Base-by-base conservation (phyloP, 1,140 invertebrate genomes). In the Lucilia cuprina region DNA sequence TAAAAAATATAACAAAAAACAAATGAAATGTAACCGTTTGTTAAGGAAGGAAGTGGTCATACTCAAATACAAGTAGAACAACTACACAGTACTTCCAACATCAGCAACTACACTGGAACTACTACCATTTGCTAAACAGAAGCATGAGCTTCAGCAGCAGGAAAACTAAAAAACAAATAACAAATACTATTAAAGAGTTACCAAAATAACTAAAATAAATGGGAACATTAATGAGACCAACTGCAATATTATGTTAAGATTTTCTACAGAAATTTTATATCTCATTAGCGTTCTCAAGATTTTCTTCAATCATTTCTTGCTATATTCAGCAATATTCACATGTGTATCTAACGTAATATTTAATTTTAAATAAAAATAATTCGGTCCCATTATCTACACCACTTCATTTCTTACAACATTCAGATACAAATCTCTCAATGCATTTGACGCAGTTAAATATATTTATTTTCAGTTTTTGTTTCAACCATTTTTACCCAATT, bases 1-100 rank as follows among this genome's bases (percentile, higher is more conserved):
- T 25, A 9, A 70, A 7, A 21, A 21, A 19, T 25, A 70, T 1
- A 70, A 70, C 5, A 70, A 21, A 21, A 70, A 70, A 21, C n/a
- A 70, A 70, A 70, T 70, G 65, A 70, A 70, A 70, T 70, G 65
- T 70, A 70, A 70, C 65, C 65, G 65, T 70, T 70, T 70, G 65
- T 25, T 21, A 70, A 19, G 65, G 55, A 60, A 60, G 55, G 65
- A 70, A 70, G 25, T 70, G 65, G 65, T 70, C 65, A 70, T 70
- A 70, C 65, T 70, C n/a, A 60, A 60, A 60, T 60, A 60, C 55
- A n/a, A 60, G 14, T n/a, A 60, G 55, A n/a, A 60, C 1, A 60
- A 60, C 55, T 60, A 55, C 50, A 70, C 25, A 19, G 0, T 12
- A 70, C 65, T 21, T 19, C 65, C 65, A 70, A 70, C n/a, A 8